Percentiles rank a stretch among this genome's conserved stretches.
Conservation (phyloP, 2,888 invertebrate species). For the Steinernema hermaphroditum region DNA sequence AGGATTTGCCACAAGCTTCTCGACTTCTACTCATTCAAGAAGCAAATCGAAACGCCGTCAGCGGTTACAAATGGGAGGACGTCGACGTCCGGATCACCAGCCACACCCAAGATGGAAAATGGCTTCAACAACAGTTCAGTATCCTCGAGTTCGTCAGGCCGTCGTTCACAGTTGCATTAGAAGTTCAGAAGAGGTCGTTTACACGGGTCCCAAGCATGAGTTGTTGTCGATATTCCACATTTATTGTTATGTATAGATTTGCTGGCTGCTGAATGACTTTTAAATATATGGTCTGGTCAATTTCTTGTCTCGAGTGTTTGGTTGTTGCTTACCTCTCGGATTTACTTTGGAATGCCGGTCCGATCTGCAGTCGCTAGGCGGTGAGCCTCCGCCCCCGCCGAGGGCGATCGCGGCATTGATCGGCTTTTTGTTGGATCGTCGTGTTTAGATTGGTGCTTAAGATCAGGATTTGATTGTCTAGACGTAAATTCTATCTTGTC, state of each 20-base stretch:
- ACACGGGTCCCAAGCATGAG: not conserved
- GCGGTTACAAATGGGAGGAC: not conserved
- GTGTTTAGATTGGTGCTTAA: not conserved
- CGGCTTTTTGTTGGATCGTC: not conserved
- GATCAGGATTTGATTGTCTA: no score
- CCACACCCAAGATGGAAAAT: not conserved
- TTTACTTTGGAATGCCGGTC: no score
- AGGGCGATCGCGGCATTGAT: constrained; percentile 1
- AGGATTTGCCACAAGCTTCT: constrained; percentile 63
- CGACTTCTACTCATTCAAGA: constrained; percentile 40
- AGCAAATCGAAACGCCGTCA: not conserved
- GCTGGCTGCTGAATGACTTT: not conserved
- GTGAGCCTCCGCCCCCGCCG: constrained; percentile 14
- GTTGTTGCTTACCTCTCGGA: no score
- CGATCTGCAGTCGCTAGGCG: not conserved
- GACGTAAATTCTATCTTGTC: no score
- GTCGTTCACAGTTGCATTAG: not conserved
- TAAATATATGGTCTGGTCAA: not conserved
- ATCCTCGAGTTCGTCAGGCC: not conserved
- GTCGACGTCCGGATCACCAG: not conserved
- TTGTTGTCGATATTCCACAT: not conserved
- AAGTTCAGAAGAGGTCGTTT: not conserved
- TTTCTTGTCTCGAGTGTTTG: not conserved
- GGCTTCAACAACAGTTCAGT: not conserved
- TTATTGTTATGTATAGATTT: constrained; percentile 13